Evolutionary conservation across 2,113 vertebrate species (phyloP).

Genomic region (Alligator mississippiensis): DNA sequence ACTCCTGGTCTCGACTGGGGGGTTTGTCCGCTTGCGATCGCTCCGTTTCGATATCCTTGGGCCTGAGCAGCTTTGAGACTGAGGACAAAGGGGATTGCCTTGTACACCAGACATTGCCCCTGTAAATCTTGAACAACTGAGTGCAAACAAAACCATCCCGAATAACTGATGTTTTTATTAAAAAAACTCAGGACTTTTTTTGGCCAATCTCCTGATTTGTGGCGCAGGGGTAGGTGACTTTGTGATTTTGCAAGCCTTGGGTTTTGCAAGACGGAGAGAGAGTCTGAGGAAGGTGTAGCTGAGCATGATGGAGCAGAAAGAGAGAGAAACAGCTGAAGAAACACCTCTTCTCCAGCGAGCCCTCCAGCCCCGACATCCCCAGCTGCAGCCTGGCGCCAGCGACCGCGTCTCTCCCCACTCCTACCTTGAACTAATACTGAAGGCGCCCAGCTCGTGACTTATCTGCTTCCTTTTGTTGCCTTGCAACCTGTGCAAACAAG

Average conservation of each 20-base stretch:
- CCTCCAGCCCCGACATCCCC: neutral
- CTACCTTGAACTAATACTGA: neutral
- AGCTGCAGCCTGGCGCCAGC: neutral
- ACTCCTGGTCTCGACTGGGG: too few relatives aligned
- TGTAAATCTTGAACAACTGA: too few relatives aligned
- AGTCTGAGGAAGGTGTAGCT: neutral
- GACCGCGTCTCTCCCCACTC: neutral
- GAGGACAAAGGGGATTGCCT: too few relatives aligned
- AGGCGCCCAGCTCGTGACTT: neutral
- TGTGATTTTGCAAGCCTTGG: neutral
- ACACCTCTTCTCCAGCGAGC: neutral
- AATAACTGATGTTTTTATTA: too few relatives aligned
- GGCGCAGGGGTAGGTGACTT: neutral
- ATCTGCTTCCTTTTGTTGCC: neutral
- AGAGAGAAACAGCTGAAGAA: neutral
- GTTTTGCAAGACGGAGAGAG: neutral
- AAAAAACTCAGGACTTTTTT: neutral
- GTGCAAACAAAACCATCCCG: too few relatives aligned
- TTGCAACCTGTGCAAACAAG: conserved; percentile 45
- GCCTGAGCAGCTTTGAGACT: too few relatives aligned
- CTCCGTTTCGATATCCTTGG: too few relatives aligned
- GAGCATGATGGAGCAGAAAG: rapidly evolving
- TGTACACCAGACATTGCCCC: too few relatives aligned
- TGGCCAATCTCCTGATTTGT: neutral
- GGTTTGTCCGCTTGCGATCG: too few relatives aligned